These are phyloP conservation scores for Haliaeetus albicilla DNA, from an alignment of 2,797 vertebrate species.

Conservation along the genomic window DNA sequence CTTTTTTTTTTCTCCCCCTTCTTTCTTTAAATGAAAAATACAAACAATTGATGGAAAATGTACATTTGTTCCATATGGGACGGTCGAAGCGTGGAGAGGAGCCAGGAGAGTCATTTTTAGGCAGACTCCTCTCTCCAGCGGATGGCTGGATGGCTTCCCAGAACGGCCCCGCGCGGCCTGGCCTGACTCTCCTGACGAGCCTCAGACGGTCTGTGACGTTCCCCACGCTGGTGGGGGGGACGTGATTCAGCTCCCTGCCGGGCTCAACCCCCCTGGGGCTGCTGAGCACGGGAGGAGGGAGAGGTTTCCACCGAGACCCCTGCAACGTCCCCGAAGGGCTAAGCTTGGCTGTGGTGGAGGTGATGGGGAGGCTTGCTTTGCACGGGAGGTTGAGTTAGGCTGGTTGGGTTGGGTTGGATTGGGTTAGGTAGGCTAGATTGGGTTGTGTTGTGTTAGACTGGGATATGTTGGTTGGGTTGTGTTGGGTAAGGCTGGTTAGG, in stretches of 20 bases:
- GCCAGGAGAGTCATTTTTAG: conserved; percentile 67
- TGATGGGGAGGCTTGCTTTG: background rate
- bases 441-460: background rate
- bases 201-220: conserved; percentile 60
- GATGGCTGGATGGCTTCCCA: conserved; percentile 69
- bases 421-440: background rate
- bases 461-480: background rate
- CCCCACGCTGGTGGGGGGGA: background rate
- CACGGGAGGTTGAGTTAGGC: background rate
- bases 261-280: background rate
- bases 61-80: conserved; percentile 75
- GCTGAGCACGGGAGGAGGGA: background rate
- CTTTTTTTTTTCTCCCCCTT: background rate
- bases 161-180: conserved; percentile 60
- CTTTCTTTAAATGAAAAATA: conserved; percentile 58
- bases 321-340: background rate
- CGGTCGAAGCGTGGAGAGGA: conserved; percentile 53
- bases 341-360: rapidly evolving
- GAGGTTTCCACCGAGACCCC: background rate
- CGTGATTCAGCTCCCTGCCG: background rate
- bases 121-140: conserved; percentile 62
- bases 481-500: background rate
- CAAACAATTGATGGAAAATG: conserved; percentile 71
- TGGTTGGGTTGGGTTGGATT: background rate
- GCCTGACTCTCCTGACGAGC: conserved; percentile 61